phyloP scores from a whole-genome alignment of 2,113 vertebrate species.

The Tetraodon nigroviridis region DNA sequence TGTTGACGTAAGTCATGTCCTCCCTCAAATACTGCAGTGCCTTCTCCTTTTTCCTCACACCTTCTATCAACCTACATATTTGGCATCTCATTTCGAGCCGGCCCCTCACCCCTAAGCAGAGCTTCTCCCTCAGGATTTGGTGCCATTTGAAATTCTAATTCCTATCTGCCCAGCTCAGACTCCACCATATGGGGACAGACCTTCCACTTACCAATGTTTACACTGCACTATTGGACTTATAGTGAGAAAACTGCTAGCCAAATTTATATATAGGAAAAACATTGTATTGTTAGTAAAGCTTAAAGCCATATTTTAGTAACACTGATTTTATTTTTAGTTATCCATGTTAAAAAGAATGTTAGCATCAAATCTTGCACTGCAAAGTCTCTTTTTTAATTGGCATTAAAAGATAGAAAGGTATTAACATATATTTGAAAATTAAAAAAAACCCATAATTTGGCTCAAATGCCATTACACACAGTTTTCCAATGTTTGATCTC shows the following conservation, averaged over 20 bases:
- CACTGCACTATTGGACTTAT: slow-evolving; percentile 24
- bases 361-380: no score
- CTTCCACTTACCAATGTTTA: no score
- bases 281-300: no score
- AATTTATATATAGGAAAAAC: no score
- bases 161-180: slow-evolving; percentile 49
- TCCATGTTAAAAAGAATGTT: no score
- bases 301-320: neutral
- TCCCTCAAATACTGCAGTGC: neutral
- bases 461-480: no score
- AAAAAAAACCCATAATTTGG: no score
- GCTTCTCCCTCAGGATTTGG: slow-evolving; percentile 58
- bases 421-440: no score
- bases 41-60: neutral
- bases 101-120: slow-evolving; percentile 54
- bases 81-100: slow-evolving; percentile 50
- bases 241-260: slow-evolving; percentile 7
- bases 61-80: slow-evolving; percentile 12
- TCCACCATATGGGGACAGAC: slow-evolving; percentile 57
- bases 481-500: no score
- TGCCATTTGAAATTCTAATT: slow-evolving; percentile 63
- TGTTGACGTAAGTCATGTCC: slow-evolving; percentile 9
- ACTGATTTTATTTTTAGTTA: neutral
- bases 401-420: no score
- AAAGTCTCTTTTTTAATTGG: no score